These are phyloP conservation scores for Lasioglossum morio DNA, from an alignment of 2,888 invertebrate genomes.

Conservation along the genomic window DNA sequence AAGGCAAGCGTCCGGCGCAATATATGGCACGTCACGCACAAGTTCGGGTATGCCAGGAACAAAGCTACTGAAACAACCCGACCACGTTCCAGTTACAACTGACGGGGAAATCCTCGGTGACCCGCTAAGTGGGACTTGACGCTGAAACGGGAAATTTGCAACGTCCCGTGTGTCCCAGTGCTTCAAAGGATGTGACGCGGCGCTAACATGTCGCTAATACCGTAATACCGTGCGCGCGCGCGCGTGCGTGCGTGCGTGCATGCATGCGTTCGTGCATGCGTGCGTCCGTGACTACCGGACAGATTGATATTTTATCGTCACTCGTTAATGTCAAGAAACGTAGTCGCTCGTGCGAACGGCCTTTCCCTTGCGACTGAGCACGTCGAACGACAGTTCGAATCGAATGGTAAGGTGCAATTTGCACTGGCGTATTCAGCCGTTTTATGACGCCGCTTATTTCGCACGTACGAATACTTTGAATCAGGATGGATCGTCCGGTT, in stretches of 20 bases:
- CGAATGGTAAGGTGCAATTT: constrained; percentile 34
- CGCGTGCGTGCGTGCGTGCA: not conserved
- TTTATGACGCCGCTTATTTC: constrained; percentile 17
- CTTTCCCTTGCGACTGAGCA: not conserved
- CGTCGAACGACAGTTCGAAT: constrained; percentile 20
- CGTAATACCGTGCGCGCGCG: constrained; percentile 5
- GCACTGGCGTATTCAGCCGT: constrained; percentile 18
- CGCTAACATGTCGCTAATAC: constrained; percentile 53
- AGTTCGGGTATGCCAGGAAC: constrained; percentile 31
- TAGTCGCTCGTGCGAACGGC: constrained; percentile 12
- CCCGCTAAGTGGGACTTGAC: constrained; percentile 70
- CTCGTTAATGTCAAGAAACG: constrained; percentile 45
- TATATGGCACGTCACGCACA: constrained; percentile 34
- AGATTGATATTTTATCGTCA: constrained; percentile 54
- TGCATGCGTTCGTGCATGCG: not conserved
- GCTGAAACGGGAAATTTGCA: constrained; percentile 75
- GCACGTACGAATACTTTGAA: constrained; percentile 5
- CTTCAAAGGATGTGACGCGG: constrained; percentile 36
- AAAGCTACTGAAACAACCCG: constrained; percentile 29
- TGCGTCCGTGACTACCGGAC: constrained; percentile 21
- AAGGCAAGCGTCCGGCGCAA: constrained; percentile 1
- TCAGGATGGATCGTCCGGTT: not conserved
- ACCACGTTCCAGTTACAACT: constrained; percentile 51
- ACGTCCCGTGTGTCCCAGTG: constrained; percentile 64
- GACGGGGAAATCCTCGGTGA: constrained; percentile 73